Evolutionary conservation across 2,113 vertebrate species (phyloP).

Genomic region (Australoheros scitulus): DNA sequence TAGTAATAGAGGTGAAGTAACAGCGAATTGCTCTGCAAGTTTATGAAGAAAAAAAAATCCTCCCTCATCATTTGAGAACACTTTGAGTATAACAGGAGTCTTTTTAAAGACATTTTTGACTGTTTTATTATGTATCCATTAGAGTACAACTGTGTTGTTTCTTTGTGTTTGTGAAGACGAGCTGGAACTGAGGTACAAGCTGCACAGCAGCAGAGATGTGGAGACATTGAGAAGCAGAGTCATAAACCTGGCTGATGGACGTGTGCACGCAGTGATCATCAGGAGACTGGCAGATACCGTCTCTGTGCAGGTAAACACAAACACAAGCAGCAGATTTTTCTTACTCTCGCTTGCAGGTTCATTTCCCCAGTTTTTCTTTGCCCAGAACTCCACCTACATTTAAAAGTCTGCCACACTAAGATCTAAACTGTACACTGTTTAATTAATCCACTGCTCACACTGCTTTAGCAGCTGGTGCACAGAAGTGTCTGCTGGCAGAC

Average conservation of each 20-base stretch:
- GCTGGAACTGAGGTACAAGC: constrained; percentile 76
- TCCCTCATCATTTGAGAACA: not conserved
- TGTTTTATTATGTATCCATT: not conserved
- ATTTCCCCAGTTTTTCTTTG: not conserved
- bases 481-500: not conserved
- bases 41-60: no score
- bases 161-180: constrained; percentile 62
- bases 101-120: not conserved
- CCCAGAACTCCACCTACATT: not conserved
- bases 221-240: constrained; percentile 62
- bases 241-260: constrained; percentile 70
- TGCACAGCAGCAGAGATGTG: constrained; percentile 65
- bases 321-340: not conserved
- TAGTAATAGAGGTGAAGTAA: not conserved
- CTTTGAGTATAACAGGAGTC: not conserved
- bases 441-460: not conserved
- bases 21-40: not conserved
- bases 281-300: constrained; percentile 64
- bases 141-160: not conserved
- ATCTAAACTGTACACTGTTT: not conserved
- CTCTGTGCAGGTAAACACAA: constrained; percentile 71
- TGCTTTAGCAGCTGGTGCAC: not conserved
- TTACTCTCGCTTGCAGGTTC: not conserved
- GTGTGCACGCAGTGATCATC: constrained; percentile 70
- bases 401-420: not conserved